Conservation (phyloP, 2,888 invertebrate genomes). For the Pseudococcus jackbeardsleyi region DNA sequence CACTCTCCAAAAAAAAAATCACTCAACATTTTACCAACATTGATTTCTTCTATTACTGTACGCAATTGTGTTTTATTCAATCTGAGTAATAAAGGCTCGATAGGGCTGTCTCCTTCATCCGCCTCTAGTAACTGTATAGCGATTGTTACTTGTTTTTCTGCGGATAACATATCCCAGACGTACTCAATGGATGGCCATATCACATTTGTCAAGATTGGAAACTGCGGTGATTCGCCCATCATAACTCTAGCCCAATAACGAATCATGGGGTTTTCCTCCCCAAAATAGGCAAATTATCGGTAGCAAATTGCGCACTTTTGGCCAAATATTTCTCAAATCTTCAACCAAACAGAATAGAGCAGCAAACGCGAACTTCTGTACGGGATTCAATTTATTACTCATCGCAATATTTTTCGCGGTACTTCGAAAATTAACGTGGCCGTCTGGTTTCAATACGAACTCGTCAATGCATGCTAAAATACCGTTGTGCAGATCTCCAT, state of each 20-base stretch:
- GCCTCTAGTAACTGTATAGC: not conserved
- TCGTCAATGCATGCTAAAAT: not conserved
- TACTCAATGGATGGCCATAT: not conserved
- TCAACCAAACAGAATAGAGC: not conserved
- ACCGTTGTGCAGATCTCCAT: not conserved
- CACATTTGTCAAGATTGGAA: not conserved
- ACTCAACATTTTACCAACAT: not conserved
- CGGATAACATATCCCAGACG: not conserved
- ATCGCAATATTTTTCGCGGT: not conserved
- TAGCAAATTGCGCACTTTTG: not conserved
- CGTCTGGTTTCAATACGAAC: not conserved
- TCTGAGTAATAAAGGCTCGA: too few relatives aligned
- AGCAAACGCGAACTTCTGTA: not conserved
- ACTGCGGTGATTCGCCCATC: not conserved
- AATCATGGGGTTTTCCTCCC: not conserved
- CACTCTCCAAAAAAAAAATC: not conserved
- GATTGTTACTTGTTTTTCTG: not conserved
- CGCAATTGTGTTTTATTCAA: too few relatives aligned
- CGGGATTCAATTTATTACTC: not conserved
- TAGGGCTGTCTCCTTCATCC: not conserved
- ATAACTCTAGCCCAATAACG: not conserved
- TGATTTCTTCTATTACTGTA: too few relatives aligned
- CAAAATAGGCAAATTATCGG: not conserved
- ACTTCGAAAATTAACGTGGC: not conserved
- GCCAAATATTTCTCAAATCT: not conserved